Conservation (phyloP, 2,888 invertebrate species). For the Diarsia brunnea region DNA sequence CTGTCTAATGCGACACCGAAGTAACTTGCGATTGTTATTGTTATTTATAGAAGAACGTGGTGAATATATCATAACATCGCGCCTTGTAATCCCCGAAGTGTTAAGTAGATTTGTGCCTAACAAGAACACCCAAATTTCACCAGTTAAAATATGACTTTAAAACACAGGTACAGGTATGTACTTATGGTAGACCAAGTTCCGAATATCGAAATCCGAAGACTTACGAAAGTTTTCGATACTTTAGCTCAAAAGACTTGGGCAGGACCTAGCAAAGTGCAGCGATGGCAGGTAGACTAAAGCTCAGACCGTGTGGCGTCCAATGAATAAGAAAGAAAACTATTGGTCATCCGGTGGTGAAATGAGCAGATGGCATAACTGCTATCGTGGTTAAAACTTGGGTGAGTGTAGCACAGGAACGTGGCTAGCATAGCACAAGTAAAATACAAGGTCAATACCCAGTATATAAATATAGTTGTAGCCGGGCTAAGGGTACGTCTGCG, state of each 20-base stretch:
- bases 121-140: too few relatives aligned
- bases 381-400: not conserved
- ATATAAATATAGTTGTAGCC: not conserved
- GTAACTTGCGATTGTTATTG: constrained; percentile 10
- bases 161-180: too few relatives aligned
- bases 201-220: too few relatives aligned
- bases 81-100: too few relatives aligned
- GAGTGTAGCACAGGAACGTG: not conserved
- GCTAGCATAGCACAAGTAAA: not conserved
- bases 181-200: too few relatives aligned
- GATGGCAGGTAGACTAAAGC: not conserved
- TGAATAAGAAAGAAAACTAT: not conserved
- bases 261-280: not conserved
- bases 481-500: not conserved
- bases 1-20: not conserved
- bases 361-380: not conserved
- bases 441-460: not conserved
- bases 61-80: not conserved
- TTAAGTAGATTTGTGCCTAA: too few relatives aligned
- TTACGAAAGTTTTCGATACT: not conserved
- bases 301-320: not conserved
- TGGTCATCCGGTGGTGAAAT: not conserved
- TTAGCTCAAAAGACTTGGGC: not conserved
- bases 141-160: too few relatives aligned
- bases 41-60: not conserved